Base-by-base conservation (phyloP, 1,140 invertebrate genomes). In the Drosophila albomicans region DNA sequence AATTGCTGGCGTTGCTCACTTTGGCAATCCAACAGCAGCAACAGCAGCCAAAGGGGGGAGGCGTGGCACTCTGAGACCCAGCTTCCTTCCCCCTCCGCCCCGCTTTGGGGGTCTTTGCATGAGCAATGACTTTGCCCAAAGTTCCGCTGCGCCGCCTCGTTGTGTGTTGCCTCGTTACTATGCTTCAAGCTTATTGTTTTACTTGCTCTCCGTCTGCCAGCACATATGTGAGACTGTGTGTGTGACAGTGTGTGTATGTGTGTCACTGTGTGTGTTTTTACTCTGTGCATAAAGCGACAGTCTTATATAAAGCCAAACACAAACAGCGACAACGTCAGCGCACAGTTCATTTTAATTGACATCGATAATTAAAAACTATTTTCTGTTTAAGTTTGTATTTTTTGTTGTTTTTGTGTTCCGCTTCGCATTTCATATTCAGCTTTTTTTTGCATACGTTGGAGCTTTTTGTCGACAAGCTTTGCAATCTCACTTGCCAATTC, bases 341-440 rank as follows among this genome's bases (percentile, higher is more conserved):
- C 58, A 81, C 82, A 82, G 82, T 86, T 86, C 82, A 86, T 70
- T 86, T 86, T 86, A 86, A 86, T 86, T 86, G 82, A 86, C 82
- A 86, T 86, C 82, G 82, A 86, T 88, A 86, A 86, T 86, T 86
- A 86, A 86, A 82, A 86, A 85, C 82, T 81, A 86, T 85, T 86
- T 85, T 81, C 66, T 67, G 62, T 65, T 78, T 64, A 65, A 65
- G 49, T 67, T 84, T 77, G 52, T 49, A 35, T 52, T 35, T 65
- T 62, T n/a, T n/a, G n/a, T n/a, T 15, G 0, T 15, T 15, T 15
- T 46, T 75, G 74, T 61, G 25, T 67, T 58, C 35, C 70, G 48
- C 45, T 65, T 51, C 59, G 56, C 75, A 54, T 63, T 63, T 57
- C n/a, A 25, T 61, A 61, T 48, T 65, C 59, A 54, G n/a, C 76